These are phyloP conservation scores for Philhelius pedissequus DNA, from an alignment of 2,888 invertebrate genomes.

Conservation along the genomic window DNA sequence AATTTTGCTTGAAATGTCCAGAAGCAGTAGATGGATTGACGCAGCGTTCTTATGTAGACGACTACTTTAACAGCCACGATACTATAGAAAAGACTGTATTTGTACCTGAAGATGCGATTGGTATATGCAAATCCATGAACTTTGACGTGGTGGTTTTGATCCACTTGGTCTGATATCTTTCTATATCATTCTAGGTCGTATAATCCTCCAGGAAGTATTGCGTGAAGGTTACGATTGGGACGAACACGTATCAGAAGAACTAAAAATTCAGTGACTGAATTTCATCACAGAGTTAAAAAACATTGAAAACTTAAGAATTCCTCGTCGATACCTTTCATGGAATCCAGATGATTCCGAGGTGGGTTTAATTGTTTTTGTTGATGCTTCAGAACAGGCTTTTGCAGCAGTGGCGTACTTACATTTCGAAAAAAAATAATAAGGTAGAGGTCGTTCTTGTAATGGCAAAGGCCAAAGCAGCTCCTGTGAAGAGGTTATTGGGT, in stretches of 20 bases:
- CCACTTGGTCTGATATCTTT: constrained; percentile 7
- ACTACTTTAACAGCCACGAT: constrained; percentile 10
- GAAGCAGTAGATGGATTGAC: constrained; percentile 13
- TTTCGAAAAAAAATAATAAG: neutral
- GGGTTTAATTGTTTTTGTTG: neutral
- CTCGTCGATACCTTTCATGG: neutral
- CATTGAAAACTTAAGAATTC: neutral
- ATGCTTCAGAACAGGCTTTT: neutral
- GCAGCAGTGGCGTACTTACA: neutral
- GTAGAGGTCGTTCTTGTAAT: neutral
- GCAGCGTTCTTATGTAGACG: constrained; percentile 6
- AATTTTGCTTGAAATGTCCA: constrained; percentile 4
- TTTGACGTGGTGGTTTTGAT: neutral
- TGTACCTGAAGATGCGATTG: constrained; percentile 12
- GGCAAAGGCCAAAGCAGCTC: neutral
- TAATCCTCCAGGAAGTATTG: constrained; percentile 17
- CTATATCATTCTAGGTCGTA: neutral
- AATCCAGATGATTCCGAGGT: neutral
- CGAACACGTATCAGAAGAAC: neutral
- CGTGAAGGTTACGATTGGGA: constrained; percentile 20
- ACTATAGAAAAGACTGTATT: neutral
- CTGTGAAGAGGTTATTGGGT: neutral
- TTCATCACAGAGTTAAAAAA: neutral
- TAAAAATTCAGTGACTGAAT: neutral
- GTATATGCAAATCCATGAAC: neutral